Evolutionary conservation across 1,140 invertebrate genomes (phyloP).

Genomic region (Drosophila lacertosa): DNA sequence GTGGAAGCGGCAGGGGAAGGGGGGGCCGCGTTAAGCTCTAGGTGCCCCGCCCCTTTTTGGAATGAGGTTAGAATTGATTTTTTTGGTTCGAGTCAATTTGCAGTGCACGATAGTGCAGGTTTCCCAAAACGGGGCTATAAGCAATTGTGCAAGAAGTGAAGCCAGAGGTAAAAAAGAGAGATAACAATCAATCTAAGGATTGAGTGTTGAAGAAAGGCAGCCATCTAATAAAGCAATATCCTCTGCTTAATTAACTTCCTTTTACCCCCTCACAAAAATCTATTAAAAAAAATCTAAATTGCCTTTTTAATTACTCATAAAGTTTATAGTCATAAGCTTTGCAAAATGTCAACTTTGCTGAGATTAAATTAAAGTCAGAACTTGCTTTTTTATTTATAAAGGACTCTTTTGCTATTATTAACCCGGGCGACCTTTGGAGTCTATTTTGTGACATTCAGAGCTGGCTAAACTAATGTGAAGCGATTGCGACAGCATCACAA

Average conservation of each 20-base stretch:
- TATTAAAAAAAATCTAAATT: no score
- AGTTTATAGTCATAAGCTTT: no score
- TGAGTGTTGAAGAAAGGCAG: no score
- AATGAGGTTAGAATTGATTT: constrained; percentile 70
- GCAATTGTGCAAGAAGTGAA: constrained; percentile 21
- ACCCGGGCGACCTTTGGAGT: constrained; percentile 1
- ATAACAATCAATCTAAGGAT: no score
- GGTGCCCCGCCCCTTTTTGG: background rate
- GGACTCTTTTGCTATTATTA: background rate
- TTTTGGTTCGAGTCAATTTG: constrained; percentile 32
- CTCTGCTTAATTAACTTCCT: no score
- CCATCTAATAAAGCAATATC: no score
- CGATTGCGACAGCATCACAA: constrained; percentile 37
- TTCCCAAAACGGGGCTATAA: constrained; percentile 52
- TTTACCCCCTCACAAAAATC: no score
- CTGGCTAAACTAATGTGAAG: constrained; percentile 19
- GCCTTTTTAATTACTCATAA: no score
- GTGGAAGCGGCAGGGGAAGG: constrained; percentile 26
- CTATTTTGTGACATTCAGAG: background rate
- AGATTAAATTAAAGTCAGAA: no score
- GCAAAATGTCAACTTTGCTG: no score
- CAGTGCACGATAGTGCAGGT: constrained; percentile 36
- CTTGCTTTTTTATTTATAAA: no score
- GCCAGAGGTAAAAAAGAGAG: background rate
- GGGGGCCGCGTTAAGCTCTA: no score